Percentiles rank a stretch among this genome's conserved stretches.
Conservation (phyloP, 1,140 invertebrate species). For the Heliothis subflexa region DNA sequence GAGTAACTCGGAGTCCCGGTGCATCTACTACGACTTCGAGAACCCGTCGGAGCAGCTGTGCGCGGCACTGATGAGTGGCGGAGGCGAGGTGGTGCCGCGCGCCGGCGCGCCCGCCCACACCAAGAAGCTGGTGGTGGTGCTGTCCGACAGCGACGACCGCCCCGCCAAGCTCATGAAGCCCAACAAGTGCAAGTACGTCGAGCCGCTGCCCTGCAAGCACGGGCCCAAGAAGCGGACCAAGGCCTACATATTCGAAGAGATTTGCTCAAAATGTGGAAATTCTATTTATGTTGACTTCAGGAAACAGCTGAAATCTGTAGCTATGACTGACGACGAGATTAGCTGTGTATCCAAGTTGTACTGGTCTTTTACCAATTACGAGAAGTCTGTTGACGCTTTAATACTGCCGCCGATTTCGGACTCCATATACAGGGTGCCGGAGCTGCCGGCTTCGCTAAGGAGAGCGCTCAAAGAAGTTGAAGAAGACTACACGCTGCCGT, state of each 20-base stretch:
- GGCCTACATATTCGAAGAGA: slow-evolving; percentile 62
- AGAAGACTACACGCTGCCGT: slow-evolving; percentile 62
- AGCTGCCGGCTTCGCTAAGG: slow-evolving; percentile 67
- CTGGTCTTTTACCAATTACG: slow-evolving; percentile 69
- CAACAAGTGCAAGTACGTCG: slow-evolving; percentile 69
- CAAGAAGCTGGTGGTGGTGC: slow-evolving; percentile 63
- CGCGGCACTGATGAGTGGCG: slow-evolving; percentile 74
- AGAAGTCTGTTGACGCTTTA: slow-evolving; percentile 71
- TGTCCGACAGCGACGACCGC: slow-evolving; percentile 60
- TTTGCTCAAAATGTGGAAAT: slow-evolving; percentile 75
- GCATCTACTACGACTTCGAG: slow-evolving; percentile 79
- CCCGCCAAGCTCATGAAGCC: slow-evolving; percentile 53
- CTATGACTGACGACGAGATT: slow-evolving; percentile 77
- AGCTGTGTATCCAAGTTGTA: slow-evolving; percentile 72
- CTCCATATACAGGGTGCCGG: slow-evolving; percentile 75
- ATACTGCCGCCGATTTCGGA: slow-evolving; percentile 73
- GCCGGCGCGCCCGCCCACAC: slow-evolving; percentile 54
- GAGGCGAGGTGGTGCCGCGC: slow-evolving; percentile 72
- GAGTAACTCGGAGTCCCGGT: slow-evolving; percentile 72
- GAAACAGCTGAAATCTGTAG: slow-evolving; percentile 69
- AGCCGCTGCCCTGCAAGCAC: slow-evolving; percentile 71
- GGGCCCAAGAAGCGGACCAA: slow-evolving; percentile 58
- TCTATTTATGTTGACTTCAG: slow-evolving; percentile 66
- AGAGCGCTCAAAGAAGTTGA: slow-evolving; percentile 63
- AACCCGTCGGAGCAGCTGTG: slow-evolving; percentile 75